These are phyloP conservation scores for human (Homo sapiens) DNA, from an alignment of 2,113 vertebrate species.

Conservation along the genomic window GRCh38 chr12:62243501-62244000, in stretches of 20 bases:
- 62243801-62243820: too few species aligned
- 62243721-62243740: not conserved
- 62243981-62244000: too few species aligned
- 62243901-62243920: too few species aligned
- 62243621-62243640: not conserved
- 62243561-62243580: not conserved
- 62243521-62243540: slow-evolving; percentile 59
- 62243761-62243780: not conserved
- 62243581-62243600: slow-evolving; percentile 12
- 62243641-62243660: not conserved
- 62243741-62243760: not conserved
- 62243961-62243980: too few species aligned
- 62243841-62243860: too few species aligned
- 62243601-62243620: not conserved
- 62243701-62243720: not conserved
- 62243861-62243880: too few species aligned
- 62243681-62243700: not conserved
- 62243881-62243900: too few species aligned
- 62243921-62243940: too few species aligned
- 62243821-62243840: too few species aligned
- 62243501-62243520: slow-evolving; percentile 26
- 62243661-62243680: not conserved
- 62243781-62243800: not conserved
- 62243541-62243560: slow-evolving; percentile 29
- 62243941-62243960: too few species aligned